These are phyloP conservation scores for Recurvirostra avosetta DNA, from an alignment of 2,113 vertebrate species.

Conservation along the genomic window DNA sequence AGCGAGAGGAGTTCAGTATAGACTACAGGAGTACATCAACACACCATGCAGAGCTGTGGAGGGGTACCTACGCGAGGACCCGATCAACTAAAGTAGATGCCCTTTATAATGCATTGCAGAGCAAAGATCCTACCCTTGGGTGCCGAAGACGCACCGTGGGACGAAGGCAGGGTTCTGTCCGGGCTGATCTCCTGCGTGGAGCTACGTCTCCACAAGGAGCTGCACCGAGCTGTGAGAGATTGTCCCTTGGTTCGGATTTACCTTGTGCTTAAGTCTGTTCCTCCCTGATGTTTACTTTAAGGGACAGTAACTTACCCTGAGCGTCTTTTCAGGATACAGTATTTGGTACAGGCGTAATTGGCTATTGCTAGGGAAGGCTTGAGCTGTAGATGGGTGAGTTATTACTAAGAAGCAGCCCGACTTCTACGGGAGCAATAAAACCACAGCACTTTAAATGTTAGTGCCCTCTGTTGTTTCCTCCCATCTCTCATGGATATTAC, in stretches of 20 bases:
- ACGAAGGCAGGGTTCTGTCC: not conserved
- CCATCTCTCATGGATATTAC: slow-evolving; percentile 10
- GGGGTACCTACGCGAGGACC: not conserved
- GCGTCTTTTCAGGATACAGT: not conserved
- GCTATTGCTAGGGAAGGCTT: not conserved
- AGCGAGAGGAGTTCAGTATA: not conserved
- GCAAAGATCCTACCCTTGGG: not conserved
- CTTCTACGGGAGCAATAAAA: slow-evolving; percentile 27
- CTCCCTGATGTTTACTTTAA: not conserved
- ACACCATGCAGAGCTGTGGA: not conserved
- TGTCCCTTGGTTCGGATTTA: not conserved
- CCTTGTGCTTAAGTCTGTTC: not conserved
- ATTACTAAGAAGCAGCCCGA: not conserved
- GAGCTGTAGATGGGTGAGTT: not conserved
- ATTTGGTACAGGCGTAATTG: not conserved
- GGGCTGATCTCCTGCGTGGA: not conserved
- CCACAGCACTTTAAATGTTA: slow-evolving; percentile 15
- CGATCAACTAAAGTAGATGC: not conserved
- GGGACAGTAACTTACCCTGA: not conserved
- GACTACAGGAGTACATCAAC: not conserved
- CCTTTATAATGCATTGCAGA: not conserved
- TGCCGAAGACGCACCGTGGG: accelerated
- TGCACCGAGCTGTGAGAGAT: not conserved
- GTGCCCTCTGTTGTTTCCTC: not conserved
- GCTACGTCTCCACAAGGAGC: not conserved